Base-by-base conservation (phyloP, 2,888 invertebrate genomes). In the Hydrotaea diabolus region DNA sequence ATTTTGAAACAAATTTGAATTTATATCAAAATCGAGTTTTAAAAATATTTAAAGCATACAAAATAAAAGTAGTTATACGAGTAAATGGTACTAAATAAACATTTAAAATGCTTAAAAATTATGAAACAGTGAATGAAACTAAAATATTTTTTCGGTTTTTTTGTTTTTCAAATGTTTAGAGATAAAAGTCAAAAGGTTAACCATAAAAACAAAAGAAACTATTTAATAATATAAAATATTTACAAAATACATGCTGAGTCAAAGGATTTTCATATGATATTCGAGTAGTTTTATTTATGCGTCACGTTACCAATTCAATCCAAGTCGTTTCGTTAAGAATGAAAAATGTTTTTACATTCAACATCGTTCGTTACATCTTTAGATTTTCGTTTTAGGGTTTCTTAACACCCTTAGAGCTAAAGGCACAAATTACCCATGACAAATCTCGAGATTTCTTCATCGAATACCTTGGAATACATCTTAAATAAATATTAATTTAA, bases 51-150 rank as follows among this genome's bases (percentile, higher is more conserved):
- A 85, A 81, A 82, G 72, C 69, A 75, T 69, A 73, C 31, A 80
- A 74, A 76, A 36, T 62, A 49, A 72, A 64, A 43, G 62, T 31
- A 31, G 2, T 31, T 31, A 69, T 69, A 46, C 53, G 36, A 26
- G n/a, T 8, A 71, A 71, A 23, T 49, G 39, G n/a, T 49, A 31
- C 8, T 57, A 79, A 75, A 57, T 69, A 77, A 39, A 85, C 82
- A 82, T 82, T 79, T 85, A 72, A 71, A 82, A 82, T 82, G 82
- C 71, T 82, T 80, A 75, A 57, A 84, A 77, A 23, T 72, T 26
- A 72, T n/a, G 4, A 78, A 78, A 64, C 23, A 77, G 80, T 73
- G 77, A 80, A 69, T 74, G 55, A 43, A 77, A 74, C 59, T 75
- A 75, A 46, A 59, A 23, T 2, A 59, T 57, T 57, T 62, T 17